Evolutionary conservation across 1,140 invertebrate species (phyloP), one percentile per base, ranked within the genome.

Genomic region (Ceratosolen solmsi): DNA sequence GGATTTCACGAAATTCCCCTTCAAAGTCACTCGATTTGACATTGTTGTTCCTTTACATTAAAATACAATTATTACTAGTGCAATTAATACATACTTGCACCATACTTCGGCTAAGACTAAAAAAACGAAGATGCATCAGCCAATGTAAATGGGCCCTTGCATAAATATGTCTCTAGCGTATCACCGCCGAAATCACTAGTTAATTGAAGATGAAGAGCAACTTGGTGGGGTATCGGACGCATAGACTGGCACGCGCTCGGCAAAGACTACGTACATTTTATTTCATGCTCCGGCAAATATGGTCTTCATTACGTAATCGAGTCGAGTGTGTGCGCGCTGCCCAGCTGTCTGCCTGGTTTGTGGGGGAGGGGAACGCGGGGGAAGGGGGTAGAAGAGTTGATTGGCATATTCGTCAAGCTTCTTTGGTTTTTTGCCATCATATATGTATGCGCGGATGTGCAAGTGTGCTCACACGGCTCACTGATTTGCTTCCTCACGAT

Each of bases 241-340:
- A 33, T 17, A 11, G 71, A 1, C 22, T 7, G 74, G 58, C 36
- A 38, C 65, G 25, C 70, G n/a, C 25, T 20, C 13, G n/a, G 7
- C 36, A 20, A 68, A 49, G 63, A 27, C 11, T 15, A 27, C 51
- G 60, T 49, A 60, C 17, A 3, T 85, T 84, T 84, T 82, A 70
- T 85, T 84, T 82, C 74, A 86, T 74, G 84, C 76, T 80, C 25
- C 41, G 56, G 46, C 82, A 84, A 84, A 80, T 81, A 83, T 85
- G 78, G 84, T 84, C 83, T 77, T 85, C 83, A 74, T 88, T 88
- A 87, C 85, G 85, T 82, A 88, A 88, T 86, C 80, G 74, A 85
- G 80, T 58, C 58, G 63, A 77, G 80, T 36, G 58, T 63, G 71
- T n/a, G 58, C 25, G 49, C 85, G 87, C 85, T 88, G 87, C 84